Percentiles rank a stretch among this genome's conserved stretches.
phyloP scores from a whole-genome alignment of 1,140 invertebrate species.

The Drosophila nebulosa region DNA sequence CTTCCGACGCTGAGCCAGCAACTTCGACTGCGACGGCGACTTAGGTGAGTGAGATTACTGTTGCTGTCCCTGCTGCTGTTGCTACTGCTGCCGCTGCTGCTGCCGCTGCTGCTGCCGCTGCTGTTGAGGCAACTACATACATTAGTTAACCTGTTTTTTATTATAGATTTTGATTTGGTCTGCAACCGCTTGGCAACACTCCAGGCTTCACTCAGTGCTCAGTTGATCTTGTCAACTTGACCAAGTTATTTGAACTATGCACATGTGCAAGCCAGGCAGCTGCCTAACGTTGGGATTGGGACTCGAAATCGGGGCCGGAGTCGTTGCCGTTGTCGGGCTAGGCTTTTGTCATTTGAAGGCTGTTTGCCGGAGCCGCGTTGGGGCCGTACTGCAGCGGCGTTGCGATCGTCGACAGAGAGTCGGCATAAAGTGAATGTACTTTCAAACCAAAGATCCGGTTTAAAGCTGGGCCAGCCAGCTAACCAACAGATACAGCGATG shows the following conservation, averaged over 20 bases:
- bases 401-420: constrained; percentile 32
- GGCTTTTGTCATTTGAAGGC: constrained; percentile 70
- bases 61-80: constrained; percentile 36
- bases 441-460: constrained; percentile 79
- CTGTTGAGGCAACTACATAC: constrained; percentile 60
- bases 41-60: constrained; percentile 1
- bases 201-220: constrained; percentile 31
- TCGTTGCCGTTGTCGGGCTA: constrained; percentile 17
- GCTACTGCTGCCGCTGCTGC: constrained; percentile 38
- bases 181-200: constrained; percentile 69
- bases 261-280: constrained; percentile 60
- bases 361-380: constrained; percentile 52
- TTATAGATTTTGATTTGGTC: constrained; percentile 68
- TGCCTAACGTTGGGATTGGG: constrained; percentile 1
- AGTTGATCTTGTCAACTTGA: constrained; percentile 77
- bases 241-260: constrained; percentile 79
- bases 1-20: constrained; percentile 55
- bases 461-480: constrained; percentile 53
- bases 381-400: constrained; percentile 14
- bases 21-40: constrained; percentile 3
- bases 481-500: constrained; percentile 61
- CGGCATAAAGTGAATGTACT: constrained; percentile 75
- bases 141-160: constrained; percentile 78
- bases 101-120: constrained; percentile 35
- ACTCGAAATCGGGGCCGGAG: neutral